A percentile compares a stretch with the other conserved stretches of the same genome.
phyloP scores from a whole-genome alignment of 2,113 vertebrate genomes.

The Ciconia boyciana region DNA sequence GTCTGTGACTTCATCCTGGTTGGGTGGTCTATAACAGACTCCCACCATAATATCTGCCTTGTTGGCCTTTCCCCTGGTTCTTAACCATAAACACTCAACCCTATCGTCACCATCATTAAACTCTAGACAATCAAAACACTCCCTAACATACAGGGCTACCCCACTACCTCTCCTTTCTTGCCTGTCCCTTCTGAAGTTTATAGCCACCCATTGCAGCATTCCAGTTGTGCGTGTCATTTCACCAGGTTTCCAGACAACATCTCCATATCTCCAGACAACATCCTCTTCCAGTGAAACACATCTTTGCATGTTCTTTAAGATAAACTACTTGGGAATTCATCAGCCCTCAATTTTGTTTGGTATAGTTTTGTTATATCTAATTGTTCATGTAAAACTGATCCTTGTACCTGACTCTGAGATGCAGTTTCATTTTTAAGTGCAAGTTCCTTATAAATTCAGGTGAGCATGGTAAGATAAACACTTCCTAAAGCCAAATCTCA shows the following conservation, averaged over 20 bases:
- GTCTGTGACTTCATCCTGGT: too few relatives aligned
- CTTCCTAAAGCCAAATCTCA: neutral
- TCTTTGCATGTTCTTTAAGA: neutral
- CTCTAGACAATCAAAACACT: too few relatives aligned
- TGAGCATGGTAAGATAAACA: neutral
- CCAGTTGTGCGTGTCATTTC: too few relatives aligned
- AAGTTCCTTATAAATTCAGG: neutral
- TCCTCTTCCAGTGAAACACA: neutral
- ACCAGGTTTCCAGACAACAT: neutral
- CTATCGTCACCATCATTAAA: too few relatives aligned
- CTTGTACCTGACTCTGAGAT: neutral
- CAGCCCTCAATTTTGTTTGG: neutral
- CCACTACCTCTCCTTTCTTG: too few relatives aligned
- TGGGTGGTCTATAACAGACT: too few relatives aligned
- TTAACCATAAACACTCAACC: too few relatives aligned
- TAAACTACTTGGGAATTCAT: neutral
- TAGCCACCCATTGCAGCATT: too few relatives aligned
- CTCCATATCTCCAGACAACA: neutral
- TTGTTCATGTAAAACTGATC: neutral
- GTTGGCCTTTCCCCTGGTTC: too few relatives aligned
- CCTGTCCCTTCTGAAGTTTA: too few relatives aligned
- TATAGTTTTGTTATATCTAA: neutral
- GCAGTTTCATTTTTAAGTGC: constrained; percentile 1
- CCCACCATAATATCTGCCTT: too few relatives aligned
- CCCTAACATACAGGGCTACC: too few relatives aligned